Evolutionary conservation across 2,888 invertebrate genomes (phyloP).

Genomic region (Parthenolecanium corni): DNA sequence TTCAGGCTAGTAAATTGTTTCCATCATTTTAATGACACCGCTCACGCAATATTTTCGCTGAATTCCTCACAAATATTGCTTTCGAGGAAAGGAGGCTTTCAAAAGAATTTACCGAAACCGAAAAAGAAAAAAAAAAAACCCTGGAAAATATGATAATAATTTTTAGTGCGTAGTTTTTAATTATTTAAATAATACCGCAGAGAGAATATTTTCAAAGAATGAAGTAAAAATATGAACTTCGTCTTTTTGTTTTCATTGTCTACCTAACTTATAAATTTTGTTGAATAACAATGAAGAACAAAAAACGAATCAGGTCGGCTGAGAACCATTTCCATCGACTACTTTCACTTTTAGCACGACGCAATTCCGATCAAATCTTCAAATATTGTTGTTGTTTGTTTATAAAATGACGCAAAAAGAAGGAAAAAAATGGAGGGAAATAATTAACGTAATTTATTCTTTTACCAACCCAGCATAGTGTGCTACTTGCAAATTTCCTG

Average conservation of each 20-base stretch:
- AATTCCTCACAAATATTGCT: too few relatives aligned
- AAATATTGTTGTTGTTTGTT: neutral
- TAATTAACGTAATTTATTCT: neutral
- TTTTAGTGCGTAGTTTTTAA: too few relatives aligned
- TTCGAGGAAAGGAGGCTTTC: too few relatives aligned
- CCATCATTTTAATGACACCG: too few relatives aligned
- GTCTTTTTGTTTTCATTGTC: neutral
- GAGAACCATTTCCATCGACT: constrained; percentile 10
- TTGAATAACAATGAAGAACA: constrained; percentile 14
- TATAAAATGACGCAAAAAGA: neutral
- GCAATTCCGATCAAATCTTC: neutral
- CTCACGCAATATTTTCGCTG: too few relatives aligned
- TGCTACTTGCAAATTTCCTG: neutral
- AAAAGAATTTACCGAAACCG: too few relatives aligned
- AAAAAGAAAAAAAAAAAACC: too few relatives aligned
- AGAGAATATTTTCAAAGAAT: too few relatives aligned
- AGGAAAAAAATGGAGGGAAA: neutral
- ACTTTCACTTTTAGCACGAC: constrained; percentile 17
- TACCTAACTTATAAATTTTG: constrained; percentile 8
- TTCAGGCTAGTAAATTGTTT: too few relatives aligned
- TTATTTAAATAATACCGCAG: too few relatives aligned
- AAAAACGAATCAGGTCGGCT: constrained; percentile 10
- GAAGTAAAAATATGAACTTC: neutral
- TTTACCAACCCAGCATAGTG: neutral
- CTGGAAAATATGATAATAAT: too few relatives aligned